phyloP scores from a whole-genome alignment of 2,888 invertebrate genomes.

The Carpatolechia fugitivella region DNA sequence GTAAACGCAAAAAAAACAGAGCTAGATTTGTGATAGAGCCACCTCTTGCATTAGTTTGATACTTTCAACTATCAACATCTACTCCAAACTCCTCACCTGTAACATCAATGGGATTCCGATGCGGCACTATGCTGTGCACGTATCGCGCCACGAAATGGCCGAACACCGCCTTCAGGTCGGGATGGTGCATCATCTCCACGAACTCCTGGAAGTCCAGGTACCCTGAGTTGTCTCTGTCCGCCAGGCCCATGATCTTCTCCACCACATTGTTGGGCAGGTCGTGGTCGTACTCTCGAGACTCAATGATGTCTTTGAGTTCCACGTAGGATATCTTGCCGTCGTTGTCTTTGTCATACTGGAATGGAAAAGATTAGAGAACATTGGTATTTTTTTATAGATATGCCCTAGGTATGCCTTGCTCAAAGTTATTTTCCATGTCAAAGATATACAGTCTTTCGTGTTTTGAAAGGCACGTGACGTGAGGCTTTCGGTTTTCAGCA shows the following conservation, averaged over 20 bases:
- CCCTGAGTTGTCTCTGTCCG: slow-evolving; percentile 82
- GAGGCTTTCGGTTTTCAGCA: no score
- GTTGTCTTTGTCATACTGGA: slow-evolving; percentile 84
- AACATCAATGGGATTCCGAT: slow-evolving; percentile 71
- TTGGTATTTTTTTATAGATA: no score
- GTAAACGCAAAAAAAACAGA: no score
- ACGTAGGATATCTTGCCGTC: slow-evolving; percentile 84
- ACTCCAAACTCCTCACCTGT: slow-evolving; percentile 58
- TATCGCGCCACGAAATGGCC: slow-evolving; percentile 82
- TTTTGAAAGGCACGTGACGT: no score
- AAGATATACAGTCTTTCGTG: no score
- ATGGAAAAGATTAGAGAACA: neutral
- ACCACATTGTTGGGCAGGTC: slow-evolving; percentile 85
- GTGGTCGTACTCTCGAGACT: slow-evolving; percentile 80
- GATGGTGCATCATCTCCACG: slow-evolving; percentile 82
- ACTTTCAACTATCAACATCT: no score
- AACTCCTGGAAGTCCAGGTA: slow-evolving; percentile 86
- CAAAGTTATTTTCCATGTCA: no score
- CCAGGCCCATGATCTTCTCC: slow-evolving; percentile 82
- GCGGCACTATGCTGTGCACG: slow-evolving; percentile 78
- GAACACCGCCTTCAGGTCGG: slow-evolving; percentile 81
- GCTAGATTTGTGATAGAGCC: no score
- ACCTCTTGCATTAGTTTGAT: no score
- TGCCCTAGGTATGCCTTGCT: no score
- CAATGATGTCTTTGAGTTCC: slow-evolving; percentile 82